A percentile compares a stretch with the other conserved stretches of the same genome.
phyloP scores from a whole-genome alignment of 2,113 vertebrate genomes.

The Notarius lentiginosus region DNA sequence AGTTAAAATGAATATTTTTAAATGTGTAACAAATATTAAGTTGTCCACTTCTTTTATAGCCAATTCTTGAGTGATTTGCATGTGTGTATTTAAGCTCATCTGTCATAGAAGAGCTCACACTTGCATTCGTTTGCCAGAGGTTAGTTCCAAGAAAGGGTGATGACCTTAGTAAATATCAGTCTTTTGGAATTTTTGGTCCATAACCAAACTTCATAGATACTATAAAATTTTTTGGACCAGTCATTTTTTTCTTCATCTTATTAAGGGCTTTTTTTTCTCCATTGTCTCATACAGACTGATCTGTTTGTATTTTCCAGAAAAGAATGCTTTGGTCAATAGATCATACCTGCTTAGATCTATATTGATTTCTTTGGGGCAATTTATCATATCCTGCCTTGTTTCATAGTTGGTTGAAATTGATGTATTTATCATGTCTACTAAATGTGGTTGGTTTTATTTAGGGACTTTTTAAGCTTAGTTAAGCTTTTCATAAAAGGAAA shows the following conservation, averaged over 20 bases:
- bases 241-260: neutral
- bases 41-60: conserved; percentile 43
- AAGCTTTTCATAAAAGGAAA: neutral
- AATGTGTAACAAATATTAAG: neutral
- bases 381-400: neutral
- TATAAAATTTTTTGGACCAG: neutral
- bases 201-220: neutral
- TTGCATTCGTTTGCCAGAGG: conserved; percentile 57
- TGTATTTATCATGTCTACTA: neutral
- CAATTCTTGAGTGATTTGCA: conserved; percentile 61
- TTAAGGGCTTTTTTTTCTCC: neutral
- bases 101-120: conserved; percentile 57
- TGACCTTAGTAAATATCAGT: conserved; percentile 41
- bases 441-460: neutral
- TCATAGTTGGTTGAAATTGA: neutral
- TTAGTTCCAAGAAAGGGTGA: neutral
- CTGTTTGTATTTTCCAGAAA: neutral
- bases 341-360: neutral
- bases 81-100: conserved; percentile 54
- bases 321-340: neutral
- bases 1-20: neutral
- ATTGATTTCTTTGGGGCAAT: neutral
- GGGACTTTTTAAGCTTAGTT: neutral
- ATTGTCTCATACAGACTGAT: neutral
- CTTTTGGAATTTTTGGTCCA: conserved; percentile 4